phyloP scores from a whole-genome alignment of 2,113 vertebrate genomes.

The Neotragus moschatus region DNA sequence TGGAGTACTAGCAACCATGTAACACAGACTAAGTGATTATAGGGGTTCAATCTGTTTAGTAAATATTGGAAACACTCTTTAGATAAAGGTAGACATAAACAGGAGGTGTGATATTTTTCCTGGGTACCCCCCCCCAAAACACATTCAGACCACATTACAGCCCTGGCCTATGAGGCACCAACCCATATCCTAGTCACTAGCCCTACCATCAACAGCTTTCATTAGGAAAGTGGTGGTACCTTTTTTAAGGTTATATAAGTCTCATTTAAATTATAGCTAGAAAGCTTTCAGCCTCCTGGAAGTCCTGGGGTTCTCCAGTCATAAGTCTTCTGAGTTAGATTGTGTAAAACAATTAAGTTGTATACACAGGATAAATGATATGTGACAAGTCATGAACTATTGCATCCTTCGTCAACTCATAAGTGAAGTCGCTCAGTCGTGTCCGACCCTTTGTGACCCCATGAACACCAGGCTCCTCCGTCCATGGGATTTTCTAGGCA shows the following conservation, averaged over 20 bases:
- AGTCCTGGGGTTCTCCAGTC: background rate
- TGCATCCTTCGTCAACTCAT: background rate
- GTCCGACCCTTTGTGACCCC: too few species aligned
- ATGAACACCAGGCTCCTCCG: too few species aligned
- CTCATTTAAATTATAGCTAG: background rate
- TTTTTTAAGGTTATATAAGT: background rate
- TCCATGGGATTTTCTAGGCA: too few species aligned
- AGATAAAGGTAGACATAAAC: background rate
- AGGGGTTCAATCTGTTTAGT: background rate
- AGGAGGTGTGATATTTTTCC: background rate
- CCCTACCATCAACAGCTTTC: background rate
- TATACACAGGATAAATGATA: background rate
- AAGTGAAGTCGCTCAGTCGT: too few species aligned
- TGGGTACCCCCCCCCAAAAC: background rate
- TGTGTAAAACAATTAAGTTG: background rate
- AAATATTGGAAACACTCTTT: background rate
- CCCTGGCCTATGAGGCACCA: background rate
- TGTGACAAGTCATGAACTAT: background rate
- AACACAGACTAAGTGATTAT: background rate
- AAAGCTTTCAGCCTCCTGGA: background rate
- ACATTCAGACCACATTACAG: background rate
- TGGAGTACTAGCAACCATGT: background rate
- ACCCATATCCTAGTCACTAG: background rate
- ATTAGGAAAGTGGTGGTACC: background rate
- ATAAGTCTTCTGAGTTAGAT: background rate